phyloP scores from a whole-genome alignment of 2,113 vertebrate genomes.

The Balaeniceps rex region DNA sequence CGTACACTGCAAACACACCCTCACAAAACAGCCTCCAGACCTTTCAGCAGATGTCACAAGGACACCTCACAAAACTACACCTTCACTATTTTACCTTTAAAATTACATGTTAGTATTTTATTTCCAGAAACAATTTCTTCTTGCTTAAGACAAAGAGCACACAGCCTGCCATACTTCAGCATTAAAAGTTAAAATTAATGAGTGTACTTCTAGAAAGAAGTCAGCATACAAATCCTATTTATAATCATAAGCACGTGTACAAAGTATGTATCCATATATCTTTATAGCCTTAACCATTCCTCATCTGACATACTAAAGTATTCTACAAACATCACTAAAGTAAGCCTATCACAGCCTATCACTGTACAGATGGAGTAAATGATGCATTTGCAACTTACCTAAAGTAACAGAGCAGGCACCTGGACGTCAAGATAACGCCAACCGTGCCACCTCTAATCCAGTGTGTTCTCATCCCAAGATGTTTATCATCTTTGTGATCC shows the following conservation, averaged over 20 bases:
- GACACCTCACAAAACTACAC: not conserved
- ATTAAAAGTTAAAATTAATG: not conserved
- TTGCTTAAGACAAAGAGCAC: not conserved
- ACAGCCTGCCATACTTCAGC: not conserved
- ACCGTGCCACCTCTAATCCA: not conserved
- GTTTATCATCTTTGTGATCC: not conserved
- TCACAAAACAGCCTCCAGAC: not conserved
- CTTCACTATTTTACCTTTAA: not conserved
- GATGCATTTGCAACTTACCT: not conserved
- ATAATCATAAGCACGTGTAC: fast-evolving
- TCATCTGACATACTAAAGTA: not conserved
- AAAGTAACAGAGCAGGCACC: not conserved
- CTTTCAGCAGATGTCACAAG: not conserved
- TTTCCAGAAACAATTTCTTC: not conserved
- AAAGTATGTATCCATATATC: not conserved
- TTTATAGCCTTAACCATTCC: not conserved
- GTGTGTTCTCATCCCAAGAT: not conserved
- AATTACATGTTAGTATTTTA: not conserved
- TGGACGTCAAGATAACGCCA: not conserved
- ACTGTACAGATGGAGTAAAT: not conserved
- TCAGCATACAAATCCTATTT: not conserved
- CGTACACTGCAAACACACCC: not conserved
- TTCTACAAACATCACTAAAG: not conserved
- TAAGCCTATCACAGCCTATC: not conserved
- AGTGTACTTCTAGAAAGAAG: not conserved